Conservation (phyloP, 2,113 vertebrate genomes). For the Tenrec ecaudatus region DNA sequence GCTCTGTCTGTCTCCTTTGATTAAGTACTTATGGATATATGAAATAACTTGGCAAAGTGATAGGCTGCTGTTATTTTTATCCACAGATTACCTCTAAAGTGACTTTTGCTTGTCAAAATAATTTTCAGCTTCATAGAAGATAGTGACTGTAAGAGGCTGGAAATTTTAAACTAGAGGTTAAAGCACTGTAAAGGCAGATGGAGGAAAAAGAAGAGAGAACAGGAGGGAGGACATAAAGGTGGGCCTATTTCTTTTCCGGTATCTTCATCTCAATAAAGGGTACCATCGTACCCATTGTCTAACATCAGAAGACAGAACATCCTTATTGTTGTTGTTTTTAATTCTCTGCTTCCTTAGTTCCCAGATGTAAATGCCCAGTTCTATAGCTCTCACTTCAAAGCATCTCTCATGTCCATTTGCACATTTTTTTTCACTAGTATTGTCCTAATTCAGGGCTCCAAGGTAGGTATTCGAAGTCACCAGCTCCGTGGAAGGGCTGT, state of each 20-base stretch:
- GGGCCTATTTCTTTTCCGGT: neutral
- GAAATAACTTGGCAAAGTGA: conserved; percentile 71
- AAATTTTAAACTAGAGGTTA: conserved; percentile 45
- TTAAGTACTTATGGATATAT: conserved; percentile 65
- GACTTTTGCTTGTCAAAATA: conserved; percentile 76
- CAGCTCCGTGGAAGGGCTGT: neutral
- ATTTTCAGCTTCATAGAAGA: conserved; percentile 54
- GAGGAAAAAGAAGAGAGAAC: too few relatives aligned
- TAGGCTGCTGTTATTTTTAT: conserved; percentile 75
- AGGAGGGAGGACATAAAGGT: neutral
- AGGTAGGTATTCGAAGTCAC: too few relatives aligned
- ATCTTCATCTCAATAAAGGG: neutral
- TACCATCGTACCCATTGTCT: neutral
- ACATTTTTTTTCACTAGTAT: neutral
- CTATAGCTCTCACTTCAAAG: neutral
- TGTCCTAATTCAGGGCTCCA: neutral
- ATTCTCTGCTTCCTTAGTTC: neutral
- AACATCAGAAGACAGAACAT: neutral
- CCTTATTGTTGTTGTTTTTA: too few relatives aligned
- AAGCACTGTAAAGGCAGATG: neutral
- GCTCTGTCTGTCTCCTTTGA: conserved; percentile 72
- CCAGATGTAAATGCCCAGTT: neutral
- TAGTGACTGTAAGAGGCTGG: conserved; percentile 47
- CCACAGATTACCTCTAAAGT: conserved; percentile 46
- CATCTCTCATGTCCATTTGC: neutral